These are phyloP conservation scores for Chloroceryle aenea DNA, from an alignment of 2,113 vertebrate species.

Conservation along the genomic window DNA sequence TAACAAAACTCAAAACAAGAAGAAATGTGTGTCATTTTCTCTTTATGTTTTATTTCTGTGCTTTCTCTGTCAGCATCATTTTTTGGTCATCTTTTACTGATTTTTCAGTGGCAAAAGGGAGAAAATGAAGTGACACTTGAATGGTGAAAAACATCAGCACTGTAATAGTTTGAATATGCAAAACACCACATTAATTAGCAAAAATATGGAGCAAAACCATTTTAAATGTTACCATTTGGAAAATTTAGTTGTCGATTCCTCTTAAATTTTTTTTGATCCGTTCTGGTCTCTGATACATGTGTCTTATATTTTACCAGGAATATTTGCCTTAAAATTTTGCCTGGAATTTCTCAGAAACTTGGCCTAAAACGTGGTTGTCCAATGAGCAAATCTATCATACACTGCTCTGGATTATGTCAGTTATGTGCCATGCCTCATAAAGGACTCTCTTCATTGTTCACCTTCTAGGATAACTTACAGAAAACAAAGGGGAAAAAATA, in stretches of 20 bases:
- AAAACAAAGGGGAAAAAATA: neutral
- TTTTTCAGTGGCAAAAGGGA: neutral
- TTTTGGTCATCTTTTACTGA: neutral
- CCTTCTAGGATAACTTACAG: neutral
- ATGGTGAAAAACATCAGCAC: neutral
- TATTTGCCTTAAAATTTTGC: neutral
- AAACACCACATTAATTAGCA: neutral
- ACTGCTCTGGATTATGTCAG: neutral
- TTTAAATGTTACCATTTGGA: neutral
- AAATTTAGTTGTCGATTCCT: neutral
- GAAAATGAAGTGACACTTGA: neutral
- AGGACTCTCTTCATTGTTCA: neutral
- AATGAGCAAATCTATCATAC: neutral
- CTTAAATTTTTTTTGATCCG: neutral
- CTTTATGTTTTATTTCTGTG: neutral
- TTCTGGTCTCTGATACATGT: neutral
- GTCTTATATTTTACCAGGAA: neutral
- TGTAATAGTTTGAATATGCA: neutral
- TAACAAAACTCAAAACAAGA: neutral
- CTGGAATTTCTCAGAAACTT: constrained; percentile 42
- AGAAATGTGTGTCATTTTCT: neutral
- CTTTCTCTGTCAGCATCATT: neutral
- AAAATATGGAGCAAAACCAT: neutral
- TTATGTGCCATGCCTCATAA: neutral
- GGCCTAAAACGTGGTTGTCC: neutral